phyloP scores from a whole-genome alignment of 1,140 invertebrate genomes.

The Triops cancriformis region DNA sequence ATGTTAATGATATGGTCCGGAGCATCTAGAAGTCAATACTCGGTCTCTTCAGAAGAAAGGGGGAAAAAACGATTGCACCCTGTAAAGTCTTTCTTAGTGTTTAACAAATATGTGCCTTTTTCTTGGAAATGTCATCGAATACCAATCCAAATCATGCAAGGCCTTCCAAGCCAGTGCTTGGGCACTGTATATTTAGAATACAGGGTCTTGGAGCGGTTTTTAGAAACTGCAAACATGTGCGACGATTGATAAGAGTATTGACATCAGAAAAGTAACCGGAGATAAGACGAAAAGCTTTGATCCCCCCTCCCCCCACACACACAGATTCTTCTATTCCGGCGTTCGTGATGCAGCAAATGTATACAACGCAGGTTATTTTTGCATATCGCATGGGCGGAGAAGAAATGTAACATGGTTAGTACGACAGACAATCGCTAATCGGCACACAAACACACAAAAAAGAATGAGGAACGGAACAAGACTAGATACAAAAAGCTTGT shows the following conservation, averaged over 20 bases:
- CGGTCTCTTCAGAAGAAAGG: not conserved
- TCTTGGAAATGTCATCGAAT: not conserved
- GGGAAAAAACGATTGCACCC: not conserved
- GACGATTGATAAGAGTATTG: not conserved
- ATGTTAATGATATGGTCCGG: not conserved
- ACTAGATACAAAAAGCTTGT: not conserved
- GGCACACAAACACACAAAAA: not conserved
- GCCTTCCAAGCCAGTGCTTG: not conserved
- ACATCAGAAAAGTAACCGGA: not conserved
- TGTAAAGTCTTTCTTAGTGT: not conserved
- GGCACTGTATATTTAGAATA: not conserved
- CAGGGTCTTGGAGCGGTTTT: not conserved
- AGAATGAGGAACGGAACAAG: not conserved
- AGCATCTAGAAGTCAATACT: not conserved
- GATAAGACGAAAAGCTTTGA: not conserved
- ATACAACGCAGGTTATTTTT: too few species aligned
- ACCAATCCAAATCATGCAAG: not conserved
- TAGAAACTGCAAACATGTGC: not conserved
- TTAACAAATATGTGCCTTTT: not conserved
- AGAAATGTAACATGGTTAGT: too few species aligned
- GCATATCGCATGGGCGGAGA: too few species aligned
- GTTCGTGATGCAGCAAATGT: too few species aligned
- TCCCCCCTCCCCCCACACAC: too few species aligned
- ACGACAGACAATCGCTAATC: too few species aligned
- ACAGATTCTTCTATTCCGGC: not conserved